These are phyloP conservation scores for Elmis aenea DNA, from an alignment of 2,888 invertebrate species.

Conservation along the genomic window DNA sequence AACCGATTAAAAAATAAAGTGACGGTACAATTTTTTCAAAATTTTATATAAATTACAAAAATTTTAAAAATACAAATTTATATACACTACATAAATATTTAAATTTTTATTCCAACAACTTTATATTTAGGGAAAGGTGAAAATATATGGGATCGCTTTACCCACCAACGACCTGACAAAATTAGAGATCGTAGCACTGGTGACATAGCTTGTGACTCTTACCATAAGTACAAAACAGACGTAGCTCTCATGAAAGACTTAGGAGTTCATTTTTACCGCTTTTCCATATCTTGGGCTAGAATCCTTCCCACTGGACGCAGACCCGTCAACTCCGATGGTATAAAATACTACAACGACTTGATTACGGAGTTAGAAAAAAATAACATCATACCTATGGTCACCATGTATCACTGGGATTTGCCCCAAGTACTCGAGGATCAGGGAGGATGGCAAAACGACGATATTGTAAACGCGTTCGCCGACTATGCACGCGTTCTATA, in stretches of 20 bases:
- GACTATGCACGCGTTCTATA: conserved; percentile 51
- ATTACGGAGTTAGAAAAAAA: conserved; percentile 49
- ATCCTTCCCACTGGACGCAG: conserved; percentile 54
- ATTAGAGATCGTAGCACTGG: conserved; percentile 46
- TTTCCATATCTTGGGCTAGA: conserved; percentile 62
- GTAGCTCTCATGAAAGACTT: conserved; percentile 49
- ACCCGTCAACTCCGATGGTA: conserved; percentile 56
- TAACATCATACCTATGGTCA: conserved; percentile 56
- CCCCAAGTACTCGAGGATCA: conserved; percentile 46
- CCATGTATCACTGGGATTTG: conserved; percentile 64
- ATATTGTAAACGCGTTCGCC: conserved; percentile 44
- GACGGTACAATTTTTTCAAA: too few relatives aligned
- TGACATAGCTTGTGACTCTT: conserved; percentile 20
- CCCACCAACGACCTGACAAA: conserved; percentile 47
- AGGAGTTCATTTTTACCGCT: conserved; percentile 52
- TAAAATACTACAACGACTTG: conserved; percentile 58
- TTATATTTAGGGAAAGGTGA: conserved; percentile 43
- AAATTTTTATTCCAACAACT: too few relatives aligned
- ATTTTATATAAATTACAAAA: too few relatives aligned
- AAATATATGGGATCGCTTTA: conserved; percentile 50
- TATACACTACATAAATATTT: too few relatives aligned
- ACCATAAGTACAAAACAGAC: conserved; percentile 18
- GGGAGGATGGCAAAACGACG: conserved; percentile 19
- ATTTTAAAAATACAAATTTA: too few relatives aligned
- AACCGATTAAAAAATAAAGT: too few relatives aligned